Evolutionary conservation across 1,140 invertebrate genomes (phyloP).

Genomic region (Rhopalosiphum padi): DNA sequence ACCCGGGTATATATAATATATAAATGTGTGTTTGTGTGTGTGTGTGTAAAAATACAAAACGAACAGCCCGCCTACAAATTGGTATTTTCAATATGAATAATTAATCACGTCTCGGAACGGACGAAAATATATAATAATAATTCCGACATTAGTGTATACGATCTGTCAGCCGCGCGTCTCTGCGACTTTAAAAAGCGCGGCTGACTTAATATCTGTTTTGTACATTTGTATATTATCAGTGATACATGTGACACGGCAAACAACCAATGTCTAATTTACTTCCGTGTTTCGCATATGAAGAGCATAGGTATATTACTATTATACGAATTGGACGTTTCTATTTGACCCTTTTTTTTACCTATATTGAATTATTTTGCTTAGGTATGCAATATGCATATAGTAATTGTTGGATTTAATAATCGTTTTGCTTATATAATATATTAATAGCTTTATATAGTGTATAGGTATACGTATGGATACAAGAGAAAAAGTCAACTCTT

Average conservation of each 20-base stretch:
- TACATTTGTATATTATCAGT: neutral
- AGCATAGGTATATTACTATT: neutral
- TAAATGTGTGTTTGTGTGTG: neutral
- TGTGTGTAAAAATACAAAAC: neutral
- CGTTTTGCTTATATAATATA: neutral
- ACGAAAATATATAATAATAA: constrained; percentile 35
- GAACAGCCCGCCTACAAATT: constrained; percentile 35
- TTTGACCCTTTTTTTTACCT: neutral
- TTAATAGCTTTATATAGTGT: constrained; percentile 38
- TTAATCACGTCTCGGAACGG: constrained; percentile 31
- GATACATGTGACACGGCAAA: too few species aligned
- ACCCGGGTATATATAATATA: constrained; percentile 14
- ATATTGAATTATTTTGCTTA: neutral
- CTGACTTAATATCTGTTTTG: neutral
- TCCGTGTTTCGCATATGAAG: neutral
- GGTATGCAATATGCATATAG: neutral
- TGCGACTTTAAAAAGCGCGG: neutral
- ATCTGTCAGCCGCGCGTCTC: neutral
- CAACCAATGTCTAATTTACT: neutral
- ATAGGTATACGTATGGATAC: neutral
- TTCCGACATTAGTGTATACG: neutral
- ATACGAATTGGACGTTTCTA: neutral
- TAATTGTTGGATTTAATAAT: neutral
- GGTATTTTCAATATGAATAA: constrained; percentile 54
- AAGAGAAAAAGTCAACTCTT: neutral